Evolutionary conservation across 2,113 vertebrate genomes (phyloP).

Genomic region (Dolichallabes microphthalmus): DNA sequence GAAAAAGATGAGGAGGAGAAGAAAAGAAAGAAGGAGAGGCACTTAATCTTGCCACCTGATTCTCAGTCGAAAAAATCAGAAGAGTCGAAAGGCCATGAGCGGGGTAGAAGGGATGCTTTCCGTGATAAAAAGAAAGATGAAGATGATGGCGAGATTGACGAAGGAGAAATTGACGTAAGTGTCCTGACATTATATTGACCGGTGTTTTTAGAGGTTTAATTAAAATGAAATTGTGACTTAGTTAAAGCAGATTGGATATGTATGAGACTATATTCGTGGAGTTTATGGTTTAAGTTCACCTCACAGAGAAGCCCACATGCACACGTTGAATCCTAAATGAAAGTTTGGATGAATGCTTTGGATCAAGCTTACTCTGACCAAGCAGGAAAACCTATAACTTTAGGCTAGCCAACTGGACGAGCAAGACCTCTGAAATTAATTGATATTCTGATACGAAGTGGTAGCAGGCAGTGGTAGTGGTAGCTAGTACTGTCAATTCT

Average conservation of each 20-base stretch:
- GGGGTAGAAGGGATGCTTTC: constrained; percentile 74
- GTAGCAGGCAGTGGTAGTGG: not conserved
- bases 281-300: not conserved
- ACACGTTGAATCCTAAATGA: not conserved
- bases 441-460: not conserved
- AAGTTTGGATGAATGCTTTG: not conserved
- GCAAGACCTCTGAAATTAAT: not conserved
- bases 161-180: constrained; percentile 98
- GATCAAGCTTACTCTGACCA: not conserved
- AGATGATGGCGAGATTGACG: constrained; percentile 94
- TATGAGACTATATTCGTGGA: not conserved
- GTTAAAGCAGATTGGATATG: not conserved
- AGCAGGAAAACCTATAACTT: not conserved
- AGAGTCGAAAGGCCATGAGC: constrained; percentile 64
- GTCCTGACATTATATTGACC: not conserved
- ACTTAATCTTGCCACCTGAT: constrained; percentile 67
- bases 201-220: not conserved
- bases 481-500: not conserved
- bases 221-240: not conserved
- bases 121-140: constrained; percentile 93
- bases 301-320: not conserved
- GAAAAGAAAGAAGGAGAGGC: constrained; percentile 63
- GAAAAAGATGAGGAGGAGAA: constrained; percentile 79
- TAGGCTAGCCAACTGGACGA: not conserved
- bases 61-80: constrained; percentile 61